A percentile compares a stretch with the other conserved stretches of the same genome.
phyloP scores from a whole-genome alignment of 2,113 vertebrate species.

The Platichthys stellatus region DNA sequence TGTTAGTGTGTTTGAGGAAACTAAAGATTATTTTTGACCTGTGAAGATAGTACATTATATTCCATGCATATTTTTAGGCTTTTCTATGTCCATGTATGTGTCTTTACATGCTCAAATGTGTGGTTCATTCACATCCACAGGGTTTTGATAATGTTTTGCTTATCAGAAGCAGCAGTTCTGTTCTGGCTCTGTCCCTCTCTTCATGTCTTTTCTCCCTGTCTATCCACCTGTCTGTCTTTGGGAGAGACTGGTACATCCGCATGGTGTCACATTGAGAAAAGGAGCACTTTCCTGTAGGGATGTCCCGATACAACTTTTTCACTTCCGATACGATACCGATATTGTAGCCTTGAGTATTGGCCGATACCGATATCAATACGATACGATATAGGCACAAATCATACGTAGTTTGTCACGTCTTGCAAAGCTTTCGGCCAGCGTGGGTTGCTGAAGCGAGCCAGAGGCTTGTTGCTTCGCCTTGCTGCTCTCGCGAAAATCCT shows the following conservation, averaged over 20 bases:
- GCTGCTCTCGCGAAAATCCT: too few species aligned
- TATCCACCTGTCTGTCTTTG: background rate
- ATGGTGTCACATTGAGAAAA: slow-evolving; percentile 29
- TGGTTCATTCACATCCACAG: background rate
- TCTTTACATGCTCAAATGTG: background rate
- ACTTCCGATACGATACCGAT: too few species aligned
- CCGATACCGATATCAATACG: too few species aligned
- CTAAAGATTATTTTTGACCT: slow-evolving; percentile 11
- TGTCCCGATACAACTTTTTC: too few species aligned
- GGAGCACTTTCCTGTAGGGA: slow-evolving; percentile 18
- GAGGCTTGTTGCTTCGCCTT: too few species aligned
- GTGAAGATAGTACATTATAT: background rate
- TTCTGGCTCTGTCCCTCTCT: background rate
- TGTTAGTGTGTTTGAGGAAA: slow-evolving; percentile 11
- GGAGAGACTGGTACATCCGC: background rate
- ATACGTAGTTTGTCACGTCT: too few species aligned
- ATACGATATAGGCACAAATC: too few species aligned
- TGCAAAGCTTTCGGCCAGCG: too few species aligned
- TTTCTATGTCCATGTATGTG: background rate
- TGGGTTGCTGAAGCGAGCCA: too few species aligned
- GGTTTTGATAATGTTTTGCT: background rate
- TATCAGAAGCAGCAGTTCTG: background rate
- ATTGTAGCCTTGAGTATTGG: too few species aligned
- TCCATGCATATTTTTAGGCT: background rate
- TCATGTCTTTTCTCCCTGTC: background rate